These are phyloP conservation scores for Argya squamiceps DNA, from an alignment of 2,797 vertebrate genomes.

Conservation along the genomic window DNA sequence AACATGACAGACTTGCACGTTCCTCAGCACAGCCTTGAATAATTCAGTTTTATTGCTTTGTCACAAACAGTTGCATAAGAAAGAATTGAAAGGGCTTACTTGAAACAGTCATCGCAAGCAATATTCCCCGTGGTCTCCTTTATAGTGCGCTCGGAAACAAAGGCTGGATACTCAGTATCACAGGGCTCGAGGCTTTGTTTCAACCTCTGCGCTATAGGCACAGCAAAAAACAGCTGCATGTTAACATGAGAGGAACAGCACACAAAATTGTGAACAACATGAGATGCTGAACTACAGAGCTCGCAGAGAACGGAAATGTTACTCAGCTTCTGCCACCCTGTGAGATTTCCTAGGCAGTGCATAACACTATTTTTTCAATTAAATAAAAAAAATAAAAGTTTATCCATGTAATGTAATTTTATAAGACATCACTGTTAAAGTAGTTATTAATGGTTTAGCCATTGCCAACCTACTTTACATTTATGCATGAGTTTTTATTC, in stretches of 20 bases:
- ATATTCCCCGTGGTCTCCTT: constrained; percentile 96
- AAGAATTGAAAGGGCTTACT: constrained; percentile 80
- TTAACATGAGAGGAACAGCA: constrained; percentile 43
- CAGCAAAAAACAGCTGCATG: constrained; percentile 21
- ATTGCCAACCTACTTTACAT: neutral
- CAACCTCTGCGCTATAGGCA: constrained; percentile 86
- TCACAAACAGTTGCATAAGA: neutral
- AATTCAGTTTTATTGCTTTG: constrained; percentile 23
- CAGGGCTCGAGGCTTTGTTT: constrained; percentile 92
- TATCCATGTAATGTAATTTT: constrained; percentile 49
- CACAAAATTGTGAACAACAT: constrained; percentile 13
- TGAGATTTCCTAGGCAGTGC: constrained; percentile 75
- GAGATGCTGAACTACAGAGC: constrained; percentile 9
- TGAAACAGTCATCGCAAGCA: constrained; percentile 93
- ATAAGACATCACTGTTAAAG: constrained; percentile 34
- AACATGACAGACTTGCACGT: neutral
- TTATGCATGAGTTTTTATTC: neutral
- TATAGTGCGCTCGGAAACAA: constrained; percentile 97
- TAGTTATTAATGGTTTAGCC: constrained; percentile 24
- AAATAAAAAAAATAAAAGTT: constrained; percentile 15
- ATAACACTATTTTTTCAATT: constrained; percentile 73
- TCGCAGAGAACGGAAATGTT: constrained; percentile 28
- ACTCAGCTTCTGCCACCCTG: constrained; percentile 74
- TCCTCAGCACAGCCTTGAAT: neutral
- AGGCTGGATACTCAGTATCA: constrained; percentile 96